A percentile compares a stretch with the other conserved stretches of the same genome.
phyloP scores from a whole-genome alignment of 2,113 vertebrate species.

The Paradoxurus hermaphroditus region DNA sequence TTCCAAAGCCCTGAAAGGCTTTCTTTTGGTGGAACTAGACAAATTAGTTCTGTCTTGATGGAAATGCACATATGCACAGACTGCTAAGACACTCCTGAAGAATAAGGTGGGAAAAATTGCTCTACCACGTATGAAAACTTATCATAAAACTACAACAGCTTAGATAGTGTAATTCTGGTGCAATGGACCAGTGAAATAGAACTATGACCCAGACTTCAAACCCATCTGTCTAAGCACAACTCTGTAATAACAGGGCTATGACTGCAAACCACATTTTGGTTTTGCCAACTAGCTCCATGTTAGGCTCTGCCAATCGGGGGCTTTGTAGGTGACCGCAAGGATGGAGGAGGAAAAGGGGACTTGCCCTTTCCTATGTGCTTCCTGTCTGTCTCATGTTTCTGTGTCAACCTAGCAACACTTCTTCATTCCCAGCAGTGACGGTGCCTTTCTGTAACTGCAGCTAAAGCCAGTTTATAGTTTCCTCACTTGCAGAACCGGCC shows the following conservation, averaged over 20 bases:
- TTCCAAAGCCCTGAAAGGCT: not conserved
- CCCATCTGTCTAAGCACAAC: not conserved
- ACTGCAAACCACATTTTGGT: not conserved
- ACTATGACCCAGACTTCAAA: conserved; percentile 17
- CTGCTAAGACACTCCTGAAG: not conserved
- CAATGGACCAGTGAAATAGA: not conserved
- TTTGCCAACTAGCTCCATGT: conserved; percentile 29
- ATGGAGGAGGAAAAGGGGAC: not conserved
- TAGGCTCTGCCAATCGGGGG: not conserved
- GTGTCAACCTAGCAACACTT: not conserved
- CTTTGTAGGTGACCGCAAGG: not conserved
- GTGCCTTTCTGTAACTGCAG: not conserved
- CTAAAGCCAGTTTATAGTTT: not conserved
- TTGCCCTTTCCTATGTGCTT: not conserved
- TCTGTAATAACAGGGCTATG: not conserved
- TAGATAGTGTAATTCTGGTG: not conserved
- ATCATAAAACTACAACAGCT: conserved; percentile 2
- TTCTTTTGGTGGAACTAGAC: conserved; percentile 4
- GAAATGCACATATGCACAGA: not conserved
- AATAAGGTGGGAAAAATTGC: not conserved
- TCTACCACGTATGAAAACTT: not conserved
- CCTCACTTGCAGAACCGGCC: not conserved
- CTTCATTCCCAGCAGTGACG: not conserved
- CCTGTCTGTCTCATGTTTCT: not conserved
- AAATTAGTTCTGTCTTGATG: conserved; percentile 1